A percentile compares a stretch with the other conserved stretches of the same genome.
phyloP scores from a whole-genome alignment of 1,140 invertebrate species.

The Eupeodes corollae region DNA sequence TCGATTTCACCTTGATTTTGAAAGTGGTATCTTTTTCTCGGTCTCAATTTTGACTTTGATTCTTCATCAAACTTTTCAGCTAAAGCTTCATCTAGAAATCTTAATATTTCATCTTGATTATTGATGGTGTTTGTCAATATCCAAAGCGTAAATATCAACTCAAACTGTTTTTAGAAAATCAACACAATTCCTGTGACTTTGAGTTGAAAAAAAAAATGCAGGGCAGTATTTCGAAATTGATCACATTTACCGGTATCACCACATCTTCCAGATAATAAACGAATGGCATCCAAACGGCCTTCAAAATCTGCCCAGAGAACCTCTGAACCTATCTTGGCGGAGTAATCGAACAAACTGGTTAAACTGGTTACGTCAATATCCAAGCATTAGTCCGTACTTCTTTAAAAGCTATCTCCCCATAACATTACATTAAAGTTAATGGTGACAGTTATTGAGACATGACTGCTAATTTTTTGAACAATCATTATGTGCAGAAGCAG shows the following conservation, averaged over 20 bases:
- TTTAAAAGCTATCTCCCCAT: too few species aligned
- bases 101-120: slow-evolving; percentile 69
- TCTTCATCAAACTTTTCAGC: slow-evolving; percentile 42
- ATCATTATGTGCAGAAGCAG: too few species aligned
- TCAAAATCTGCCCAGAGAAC: slow-evolving; percentile 86
- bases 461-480: too few species aligned
- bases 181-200: slow-evolving; percentile 82
- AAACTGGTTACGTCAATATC: too few species aligned
- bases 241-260: slow-evolving; percentile 89
- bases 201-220: slow-evolving; percentile 77
- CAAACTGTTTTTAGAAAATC: slow-evolving; percentile 90
- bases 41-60: slow-evolving; percentile 2
- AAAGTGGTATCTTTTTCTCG: slow-evolving; percentile 13
- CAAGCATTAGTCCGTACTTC: too few species aligned
- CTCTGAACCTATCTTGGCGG: too few species aligned
- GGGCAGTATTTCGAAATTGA: slow-evolving; percentile 82
- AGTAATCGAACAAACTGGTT: too few species aligned
- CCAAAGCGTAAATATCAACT: slow-evolving; percentile 80
- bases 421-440: too few species aligned
- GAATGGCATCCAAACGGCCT: slow-evolving; percentile 80
- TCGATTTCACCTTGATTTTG: slow-evolving; percentile 56
- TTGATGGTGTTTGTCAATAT: slow-evolving; percentile 88
- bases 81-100: slow-evolving; percentile 71
- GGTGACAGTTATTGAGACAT: too few species aligned
- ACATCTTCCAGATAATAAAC: slow-evolving; percentile 80